phyloP scores from a whole-genome alignment of 2,888 invertebrate genomes.

The Alcis repandata region DNA sequence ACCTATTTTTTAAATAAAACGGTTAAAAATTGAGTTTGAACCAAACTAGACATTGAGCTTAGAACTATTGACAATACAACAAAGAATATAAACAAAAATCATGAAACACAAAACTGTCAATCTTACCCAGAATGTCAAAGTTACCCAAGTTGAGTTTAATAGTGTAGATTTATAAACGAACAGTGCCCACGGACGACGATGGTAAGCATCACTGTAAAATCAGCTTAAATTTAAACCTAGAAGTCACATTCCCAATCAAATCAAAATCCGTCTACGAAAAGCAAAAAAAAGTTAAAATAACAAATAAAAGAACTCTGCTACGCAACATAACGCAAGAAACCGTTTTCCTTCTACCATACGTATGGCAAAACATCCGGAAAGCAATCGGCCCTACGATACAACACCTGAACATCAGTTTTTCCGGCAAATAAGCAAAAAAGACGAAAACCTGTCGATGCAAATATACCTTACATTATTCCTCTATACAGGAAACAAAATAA shows the following conservation, averaged over 20 bases:
- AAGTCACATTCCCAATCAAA: background rate
- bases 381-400: slow-evolving; percentile 20
- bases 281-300: background rate
- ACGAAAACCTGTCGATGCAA: slow-evolving; percentile 41
- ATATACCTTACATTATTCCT: slow-evolving; percentile 44
- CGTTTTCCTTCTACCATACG: slow-evolving; percentile 13
- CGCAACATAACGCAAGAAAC: slow-evolving; percentile 18
- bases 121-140: too few species aligned
- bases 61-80: too few species aligned
- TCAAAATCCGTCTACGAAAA: background rate
- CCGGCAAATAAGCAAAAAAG: slow-evolving; percentile 39
- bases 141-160: too few species aligned
- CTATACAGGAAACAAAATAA: slow-evolving; percentile 50
- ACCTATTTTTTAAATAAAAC: too few species aligned
- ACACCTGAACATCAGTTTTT: slow-evolving; percentile 31
- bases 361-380: slow-evolving; percentile 13
- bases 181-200: too few species aligned
- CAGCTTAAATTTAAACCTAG: too few species aligned
- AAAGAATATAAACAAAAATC: too few species aligned
- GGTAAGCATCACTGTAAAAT: too few species aligned
- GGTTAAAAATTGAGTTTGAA: too few species aligned
- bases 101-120: too few species aligned
- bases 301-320: slow-evolving; percentile 1
- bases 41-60: too few species aligned
- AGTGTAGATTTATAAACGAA: too few species aligned